These are phyloP conservation scores for Pristionchus japonicus DNA, from an alignment of 2,888 invertebrate genomes.

Conservation along the genomic window DNA sequence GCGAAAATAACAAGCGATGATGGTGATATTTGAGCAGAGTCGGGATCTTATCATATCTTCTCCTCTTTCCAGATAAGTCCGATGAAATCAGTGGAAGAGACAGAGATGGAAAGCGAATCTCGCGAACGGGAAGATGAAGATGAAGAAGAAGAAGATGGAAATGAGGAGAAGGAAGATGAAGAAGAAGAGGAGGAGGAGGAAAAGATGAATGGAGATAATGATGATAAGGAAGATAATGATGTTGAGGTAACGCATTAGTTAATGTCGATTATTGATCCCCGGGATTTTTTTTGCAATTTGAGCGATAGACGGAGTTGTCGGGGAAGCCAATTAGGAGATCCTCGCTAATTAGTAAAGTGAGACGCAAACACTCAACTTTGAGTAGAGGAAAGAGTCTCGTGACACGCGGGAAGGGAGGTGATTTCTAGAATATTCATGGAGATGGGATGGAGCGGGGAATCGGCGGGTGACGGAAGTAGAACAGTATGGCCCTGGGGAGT, in stretches of 20 bases:
- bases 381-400: neutral
- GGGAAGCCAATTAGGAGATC: neutral
- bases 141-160: neutral
- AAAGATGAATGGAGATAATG: neutral
- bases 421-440: slow-evolving; percentile 17
- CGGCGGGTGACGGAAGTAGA: neutral
- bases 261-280: neutral
- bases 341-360: neutral
- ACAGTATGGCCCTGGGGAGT: neutral
- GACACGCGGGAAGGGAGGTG: neutral
- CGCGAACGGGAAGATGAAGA: neutral
- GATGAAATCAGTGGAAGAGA: slow-evolving; percentile 46
- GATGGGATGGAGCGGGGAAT: neutral
- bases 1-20: slow-evolving; percentile 37
- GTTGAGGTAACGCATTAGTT: neutral
- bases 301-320: neutral
- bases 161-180: neutral
- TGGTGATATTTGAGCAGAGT: slow-evolving; percentile 35
- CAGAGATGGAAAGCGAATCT: slow-evolving; percentile 30
- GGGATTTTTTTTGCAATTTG: neutral
- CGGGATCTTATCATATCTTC: neutral
- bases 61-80: slow-evolving; percentile 39
- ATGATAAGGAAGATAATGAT: neutral
- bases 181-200: slow-evolving; percentile 44
- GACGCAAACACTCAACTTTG: neutral